Evolutionary conservation across 2,113 vertebrate species (phyloP), one percentile per base, ranked within the genome.

Genomic region (Oenanthe melanoleuca): DNA sequence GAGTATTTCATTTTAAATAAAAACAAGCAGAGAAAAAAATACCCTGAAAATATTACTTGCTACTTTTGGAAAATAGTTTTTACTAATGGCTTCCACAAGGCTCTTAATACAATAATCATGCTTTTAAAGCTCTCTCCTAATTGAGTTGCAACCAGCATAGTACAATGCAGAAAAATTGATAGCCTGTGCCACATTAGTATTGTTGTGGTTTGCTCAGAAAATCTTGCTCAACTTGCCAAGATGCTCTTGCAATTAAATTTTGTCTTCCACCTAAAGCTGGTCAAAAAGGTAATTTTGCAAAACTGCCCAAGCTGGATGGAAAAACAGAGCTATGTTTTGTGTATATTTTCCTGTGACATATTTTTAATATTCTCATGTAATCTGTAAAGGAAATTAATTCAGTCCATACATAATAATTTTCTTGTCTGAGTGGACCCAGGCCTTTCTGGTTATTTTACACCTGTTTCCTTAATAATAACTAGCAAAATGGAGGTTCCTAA

Each of bases 11-110:
- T 94, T 95, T 97, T 70, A 59, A 94, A 96, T 67, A 87, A 94
- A 96, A 93, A 83, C 64, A 95, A 93, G 56, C 24, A 82, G 71
- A 73, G 50, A 31, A 94, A 93, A 78, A 80, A 80, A 67, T 2
- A 25, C 5, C 52, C 66, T 71, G 71, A 88, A 96, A 96, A 92
- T 89, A 86, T 80, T 85, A 47, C 56, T 86, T 88, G n/a, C 49
- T 89, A 57, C 77, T 92, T 95, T 94, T 86, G 44, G 82, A 95
- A 93, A 92, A 88, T 66, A 92, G 40, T 78, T 94, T 93, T 95
- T 84, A 61, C 88, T 96, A 96, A 88, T 92, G 93, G 56, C 37
- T 93, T 93, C 53, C 57, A 93, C 65, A 70, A 78, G 84, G 34
- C 70, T 91, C 73, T 86, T 93, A 91, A 95, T 95, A 93, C 52